Base-by-base conservation (phyloP, 2,797 vertebrate genomes). In the Xenentodon cancila region DNA sequence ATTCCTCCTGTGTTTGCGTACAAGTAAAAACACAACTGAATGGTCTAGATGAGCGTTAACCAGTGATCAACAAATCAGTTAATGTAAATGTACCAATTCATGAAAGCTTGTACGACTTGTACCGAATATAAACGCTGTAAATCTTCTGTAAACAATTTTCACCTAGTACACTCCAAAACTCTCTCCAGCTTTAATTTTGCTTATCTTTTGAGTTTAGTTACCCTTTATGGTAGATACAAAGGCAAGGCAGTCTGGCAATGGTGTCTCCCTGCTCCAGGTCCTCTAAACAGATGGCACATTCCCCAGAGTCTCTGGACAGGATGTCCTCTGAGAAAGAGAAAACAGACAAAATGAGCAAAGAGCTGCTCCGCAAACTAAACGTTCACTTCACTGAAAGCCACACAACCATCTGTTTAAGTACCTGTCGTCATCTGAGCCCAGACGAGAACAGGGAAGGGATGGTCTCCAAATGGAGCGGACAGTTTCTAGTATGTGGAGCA, bases 141-240 rank as follows among this genome's bases (percentile, higher is more conserved):
- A 12, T 37, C 34, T 12, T 37, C 34, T 12, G 4, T 13, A 16
- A 40, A 1, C 4, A 5, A 15, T 40, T 15, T 40, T 16, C 37
- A 40, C 13, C 37, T 16, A 13, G 37, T 40, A 40, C 13, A 15
- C 16, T 13, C 16, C 37, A 2, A 40, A 40, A 40, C 37, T 40
- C 37, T 40, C 37, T 5, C 37, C 13, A 13, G 37, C 13, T 40
- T 40, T 11, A 5, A 40, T 15, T 48, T 15, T 44, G 9, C 19
- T 60, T 48, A 72, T 8, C 45, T 25, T n/a, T n/a, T 60, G 59
- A 43, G 30, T 63, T 27, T 44, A n/a, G 51, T 92, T 92, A 95
- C 97, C 95, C 94, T 94, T 99, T 99, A 84, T 99, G 98, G 80
- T 99, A 99, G 92, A 99, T 95, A 84, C 98, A 99, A 83, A 99